A percentile compares a stretch with the other conserved stretches of the same genome.
These are phyloP conservation scores for Epinephelus lanceolatus DNA, from an alignment of 2,113 vertebrate species.

Conservation along the genomic window DNA sequence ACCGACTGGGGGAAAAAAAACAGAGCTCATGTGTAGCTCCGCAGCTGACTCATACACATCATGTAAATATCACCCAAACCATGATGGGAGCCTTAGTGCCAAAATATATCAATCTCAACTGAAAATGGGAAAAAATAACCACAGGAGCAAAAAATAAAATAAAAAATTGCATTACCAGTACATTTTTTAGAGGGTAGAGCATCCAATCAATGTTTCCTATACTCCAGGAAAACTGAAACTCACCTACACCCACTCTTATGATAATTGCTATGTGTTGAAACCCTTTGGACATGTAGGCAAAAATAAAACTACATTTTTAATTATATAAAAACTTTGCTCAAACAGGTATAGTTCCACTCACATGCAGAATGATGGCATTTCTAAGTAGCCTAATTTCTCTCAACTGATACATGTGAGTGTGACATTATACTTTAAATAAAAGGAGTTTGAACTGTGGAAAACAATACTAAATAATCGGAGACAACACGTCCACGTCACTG, in stretches of 20 bases:
- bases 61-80: neutral
- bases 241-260: neutral
- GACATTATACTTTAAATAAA: neutral
- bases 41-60: neutral
- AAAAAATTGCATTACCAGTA: no score
- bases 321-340: neutral
- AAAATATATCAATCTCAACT: neutral
- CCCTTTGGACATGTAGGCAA: neutral
- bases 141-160: neutral
- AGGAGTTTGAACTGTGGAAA: neutral
- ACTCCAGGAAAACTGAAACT: neutral
- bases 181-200: neutral
- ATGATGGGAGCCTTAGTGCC: neutral
- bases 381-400: neutral
- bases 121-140: neutral
- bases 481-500: slow-evolving; percentile 1
- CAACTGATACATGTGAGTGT: neutral
- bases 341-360: neutral
- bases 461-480: neutral
- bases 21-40: neutral
- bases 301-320: no score
- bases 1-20: neutral
- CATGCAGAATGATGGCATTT: neutral
- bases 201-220: neutral
- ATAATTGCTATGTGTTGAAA: neutral